Evolutionary conservation across 2,888 invertebrate species (phyloP).

Genomic region (Stegana nigrithorax): DNA sequence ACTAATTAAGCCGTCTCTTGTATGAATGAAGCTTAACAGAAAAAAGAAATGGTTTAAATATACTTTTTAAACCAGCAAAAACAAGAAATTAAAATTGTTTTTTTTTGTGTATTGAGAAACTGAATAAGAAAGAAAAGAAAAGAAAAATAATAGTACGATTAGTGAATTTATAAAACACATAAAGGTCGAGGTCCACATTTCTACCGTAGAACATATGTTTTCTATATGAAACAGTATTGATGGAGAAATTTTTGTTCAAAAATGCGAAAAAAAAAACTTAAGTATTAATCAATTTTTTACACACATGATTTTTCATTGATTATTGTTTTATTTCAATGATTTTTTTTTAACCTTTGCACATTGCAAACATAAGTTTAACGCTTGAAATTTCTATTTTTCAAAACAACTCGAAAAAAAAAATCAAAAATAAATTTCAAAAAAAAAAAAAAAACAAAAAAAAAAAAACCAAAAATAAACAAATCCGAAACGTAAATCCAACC

Average conservation of each 20-base stretch:
- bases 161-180: conserved; percentile 47
- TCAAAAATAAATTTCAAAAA: conserved; percentile 12
- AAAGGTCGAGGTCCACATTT: conserved; percentile 69
- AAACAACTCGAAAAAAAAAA: conserved; percentile 19
- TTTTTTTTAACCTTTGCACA: conserved; percentile 28
- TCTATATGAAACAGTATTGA: conserved; percentile 62
- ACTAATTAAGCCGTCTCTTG: conserved; percentile 58
- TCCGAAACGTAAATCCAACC: conserved; percentile 17
- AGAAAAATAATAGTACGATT: too few species aligned
- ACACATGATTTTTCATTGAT: too few species aligned
- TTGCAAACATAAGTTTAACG: not conserved
- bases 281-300: conserved; percentile 25
- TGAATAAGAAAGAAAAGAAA: conserved; percentile 14
- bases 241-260: conserved; percentile 68
- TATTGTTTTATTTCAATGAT: conserved; percentile 31
- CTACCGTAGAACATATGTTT: conserved; percentile 57
- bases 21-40: conserved; percentile 60
- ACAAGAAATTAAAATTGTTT: not conserved
- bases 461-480: conserved; percentile 26
- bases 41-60: conserved; percentile 52
- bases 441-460: conserved; percentile 10
- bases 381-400: conserved; percentile 17
- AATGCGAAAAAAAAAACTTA: conserved; percentile 18
- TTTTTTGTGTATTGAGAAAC: too few species aligned
- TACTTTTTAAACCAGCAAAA: conserved; percentile 23